These are phyloP conservation scores for Scaptodrosophila lebanonensis DNA, from an alignment of 1,140 invertebrate species.

Conservation along the genomic window DNA sequence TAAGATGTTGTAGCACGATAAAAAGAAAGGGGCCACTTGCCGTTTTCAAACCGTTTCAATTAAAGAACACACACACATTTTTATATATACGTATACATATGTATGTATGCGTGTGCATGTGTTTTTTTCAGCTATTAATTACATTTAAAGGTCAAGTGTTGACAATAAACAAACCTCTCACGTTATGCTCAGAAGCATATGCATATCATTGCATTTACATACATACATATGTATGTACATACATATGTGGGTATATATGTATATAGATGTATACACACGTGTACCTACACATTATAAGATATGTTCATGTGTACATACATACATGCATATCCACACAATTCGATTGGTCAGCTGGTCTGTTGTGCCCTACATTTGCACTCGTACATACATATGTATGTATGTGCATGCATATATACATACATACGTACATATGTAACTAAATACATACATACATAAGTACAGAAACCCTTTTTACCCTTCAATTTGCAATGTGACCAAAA, in stretches of 20 bases:
- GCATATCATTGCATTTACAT: conserved; percentile 32
- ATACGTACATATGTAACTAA: background rate
- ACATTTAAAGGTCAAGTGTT: conserved; percentile 66
- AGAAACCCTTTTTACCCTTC: too few species aligned
- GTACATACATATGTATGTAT: background rate
- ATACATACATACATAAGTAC: background rate
- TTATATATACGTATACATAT: background rate
- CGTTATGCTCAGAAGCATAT: too few species aligned
- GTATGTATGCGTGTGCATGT: conserved; percentile 56
- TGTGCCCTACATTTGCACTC: too few species aligned
- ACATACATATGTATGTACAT: conserved; percentile 10
- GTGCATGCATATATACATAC: background rate
- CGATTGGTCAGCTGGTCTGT: too few species aligned
- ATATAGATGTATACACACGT: conserved; percentile 17
- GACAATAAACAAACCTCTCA: conserved; percentile 40
- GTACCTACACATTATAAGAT: too few species aligned
- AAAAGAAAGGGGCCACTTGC: too few species aligned
- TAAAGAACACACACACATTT: too few species aligned
- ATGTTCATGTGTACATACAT: too few species aligned
- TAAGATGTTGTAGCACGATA: too few species aligned
- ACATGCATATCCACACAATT: background rate
- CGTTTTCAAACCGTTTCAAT: too few species aligned
- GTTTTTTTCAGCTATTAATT: conserved; percentile 61
- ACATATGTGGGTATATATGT: conserved; percentile 1
- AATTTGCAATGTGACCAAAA: too few species aligned